phyloP scores from a whole-genome alignment of 1,140 invertebrate genomes.

The Chionoecetes opilio region DNA sequence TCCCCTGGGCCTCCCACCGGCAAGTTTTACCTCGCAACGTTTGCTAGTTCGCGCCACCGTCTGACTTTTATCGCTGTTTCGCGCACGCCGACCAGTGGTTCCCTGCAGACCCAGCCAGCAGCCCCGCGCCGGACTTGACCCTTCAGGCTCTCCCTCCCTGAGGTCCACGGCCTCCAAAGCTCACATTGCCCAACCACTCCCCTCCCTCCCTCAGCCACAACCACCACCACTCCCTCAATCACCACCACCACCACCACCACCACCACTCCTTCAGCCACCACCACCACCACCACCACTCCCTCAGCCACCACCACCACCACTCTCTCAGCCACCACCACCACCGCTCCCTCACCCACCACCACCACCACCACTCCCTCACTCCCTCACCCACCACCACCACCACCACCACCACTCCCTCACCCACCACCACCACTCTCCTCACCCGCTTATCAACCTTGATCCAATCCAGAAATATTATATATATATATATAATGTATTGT shows the following conservation, averaged over 20 bases:
- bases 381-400: no score
- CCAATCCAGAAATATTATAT: no score
- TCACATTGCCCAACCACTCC: background rate
- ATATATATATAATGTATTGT: no score
- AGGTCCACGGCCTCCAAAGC: background rate
- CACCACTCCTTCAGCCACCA: background rate
- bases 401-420: no score
- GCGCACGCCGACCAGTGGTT: background rate
- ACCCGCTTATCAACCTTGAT: no score
- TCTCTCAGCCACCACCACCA: no score
- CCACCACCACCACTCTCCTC: no score
- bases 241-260: background rate
- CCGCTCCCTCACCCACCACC: no score
- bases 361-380: no score
- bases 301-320: no score
- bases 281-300: no score
- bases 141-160: background rate
- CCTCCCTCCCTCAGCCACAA: background rate
- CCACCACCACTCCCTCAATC: background rate
- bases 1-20: background rate
- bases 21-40: conserved; percentile 8
- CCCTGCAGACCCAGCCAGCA: background rate
- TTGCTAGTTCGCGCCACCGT: background rate
- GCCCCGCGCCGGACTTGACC: background rate
- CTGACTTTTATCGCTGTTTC: conserved; percentile 7